Conservation (phyloP, 2,113 vertebrate genomes). For the Brachirus orientalis region DNA sequence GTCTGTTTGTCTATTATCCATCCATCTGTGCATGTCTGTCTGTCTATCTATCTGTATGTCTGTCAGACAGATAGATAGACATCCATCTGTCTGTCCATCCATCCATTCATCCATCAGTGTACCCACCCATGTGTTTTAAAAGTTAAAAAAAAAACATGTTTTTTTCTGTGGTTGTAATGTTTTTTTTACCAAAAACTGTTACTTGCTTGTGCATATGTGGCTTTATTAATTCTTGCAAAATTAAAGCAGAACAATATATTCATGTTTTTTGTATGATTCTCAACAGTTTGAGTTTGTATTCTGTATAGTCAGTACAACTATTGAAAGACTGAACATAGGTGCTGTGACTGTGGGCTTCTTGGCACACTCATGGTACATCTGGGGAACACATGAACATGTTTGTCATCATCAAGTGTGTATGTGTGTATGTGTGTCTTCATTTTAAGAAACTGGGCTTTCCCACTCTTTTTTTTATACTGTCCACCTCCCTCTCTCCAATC, state of each 20-base stretch:
- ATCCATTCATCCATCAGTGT: no score
- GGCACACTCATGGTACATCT: constrained; percentile 66
- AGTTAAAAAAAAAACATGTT: no score
- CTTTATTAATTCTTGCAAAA: not conserved
- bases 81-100: no score
- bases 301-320: constrained; percentile 19
- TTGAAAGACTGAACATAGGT: constrained; percentile 46
- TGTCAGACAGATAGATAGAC: no score
- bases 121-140: no score
- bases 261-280: constrained; percentile 16
- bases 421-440: constrained; percentile 54
- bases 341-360: constrained; percentile 40
- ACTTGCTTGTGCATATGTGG: not conserved
- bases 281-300: constrained; percentile 14
- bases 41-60: not conserved
- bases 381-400: constrained; percentile 74
- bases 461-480: constrained; percentile 65
- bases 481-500: constrained; percentile 52
- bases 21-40: not conserved
- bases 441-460: constrained; percentile 72
- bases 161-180: not conserved
- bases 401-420: constrained; percentile 61
- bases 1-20: constrained; percentile 14
- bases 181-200: not conserved
- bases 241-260: not conserved